A percentile compares a stretch with the other conserved stretches of the same genome.
phyloP scores from a whole-genome alignment of 2,797 vertebrate species.

The Ispidina lecontei region DNA sequence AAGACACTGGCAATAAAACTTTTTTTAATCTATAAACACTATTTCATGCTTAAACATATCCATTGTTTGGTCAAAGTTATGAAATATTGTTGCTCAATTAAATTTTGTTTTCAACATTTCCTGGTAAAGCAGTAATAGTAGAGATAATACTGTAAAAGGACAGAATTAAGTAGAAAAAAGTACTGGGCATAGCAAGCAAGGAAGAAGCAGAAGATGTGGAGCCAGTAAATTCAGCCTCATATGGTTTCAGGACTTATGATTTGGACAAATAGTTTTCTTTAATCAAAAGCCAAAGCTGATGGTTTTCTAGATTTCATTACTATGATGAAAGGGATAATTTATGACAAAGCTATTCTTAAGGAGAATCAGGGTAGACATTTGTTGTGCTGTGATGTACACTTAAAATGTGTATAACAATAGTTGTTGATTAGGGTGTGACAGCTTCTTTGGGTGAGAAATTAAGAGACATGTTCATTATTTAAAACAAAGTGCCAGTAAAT shows the following conservation, averaged over 20 bases:
- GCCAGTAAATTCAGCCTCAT: neutral
- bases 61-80: slow-evolving; percentile 62
- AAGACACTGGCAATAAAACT: slow-evolving; percentile 37
- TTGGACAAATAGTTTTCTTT: neutral
- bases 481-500: neutral
- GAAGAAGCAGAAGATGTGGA: neutral
- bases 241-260: neutral
- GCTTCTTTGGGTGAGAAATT: neutral
- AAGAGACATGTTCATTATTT: neutral
- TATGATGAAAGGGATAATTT: neutral
- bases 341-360: neutral
- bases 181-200: neutral
- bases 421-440: neutral
- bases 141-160: slow-evolving; percentile 12
- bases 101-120: slow-evolving; percentile 59
- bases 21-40: slow-evolving; percentile 49
- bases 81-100: slow-evolving; percentile 64
- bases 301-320: neutral
- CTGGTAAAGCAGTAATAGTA: slow-evolving; percentile 31
- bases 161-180: neutral
- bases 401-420: neutral
- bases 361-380: neutral
- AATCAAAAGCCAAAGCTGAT: neutral
- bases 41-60: slow-evolving; percentile 57
- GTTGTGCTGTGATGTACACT: neutral